phyloP scores from a whole-genome alignment of 1,140 invertebrate species.

The Drosophila willistoni region DNA sequence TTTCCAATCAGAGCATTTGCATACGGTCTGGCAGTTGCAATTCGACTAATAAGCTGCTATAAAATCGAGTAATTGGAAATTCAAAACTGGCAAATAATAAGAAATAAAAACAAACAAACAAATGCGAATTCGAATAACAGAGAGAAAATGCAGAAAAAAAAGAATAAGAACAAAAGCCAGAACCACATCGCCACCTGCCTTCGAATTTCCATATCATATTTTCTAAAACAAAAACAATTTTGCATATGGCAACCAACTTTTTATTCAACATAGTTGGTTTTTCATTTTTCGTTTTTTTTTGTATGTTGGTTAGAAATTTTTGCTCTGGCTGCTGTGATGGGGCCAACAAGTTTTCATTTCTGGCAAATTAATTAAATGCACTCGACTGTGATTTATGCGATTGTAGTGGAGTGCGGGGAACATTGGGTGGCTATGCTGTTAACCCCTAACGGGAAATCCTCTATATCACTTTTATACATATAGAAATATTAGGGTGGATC shows the following conservation, averaged over 20 bases:
- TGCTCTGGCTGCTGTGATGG: background rate
- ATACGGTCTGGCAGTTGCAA: conserved; percentile 43
- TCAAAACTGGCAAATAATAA: conserved; percentile 53
- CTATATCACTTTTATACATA: conserved; percentile 15
- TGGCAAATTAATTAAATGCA: conserved; percentile 64
- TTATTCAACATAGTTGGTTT: conserved; percentile 11
- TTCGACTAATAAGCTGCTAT: conserved; percentile 53
- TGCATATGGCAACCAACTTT: conserved; percentile 22
- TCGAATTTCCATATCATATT: conserved; percentile 10
- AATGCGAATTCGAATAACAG: background rate
- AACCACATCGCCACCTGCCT: conserved; percentile 24
- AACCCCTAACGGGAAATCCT: conserved; percentile 12
- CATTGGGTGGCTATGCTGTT: background rate
- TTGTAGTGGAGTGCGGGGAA: conserved; percentile 20
- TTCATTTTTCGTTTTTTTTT: conserved; percentile 23
- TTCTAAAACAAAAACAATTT: conserved; percentile 44
- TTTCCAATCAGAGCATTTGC: conserved; percentile 29
- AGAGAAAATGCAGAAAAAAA: conserved; percentile 19
- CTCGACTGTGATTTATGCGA: conserved; percentile 63
- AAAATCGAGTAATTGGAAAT: conserved; percentile 66
- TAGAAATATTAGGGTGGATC: conserved; percentile 29
- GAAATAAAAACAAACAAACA: conserved; percentile 52
- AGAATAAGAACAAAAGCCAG: conserved; percentile 21
- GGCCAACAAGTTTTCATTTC: conserved; percentile 40
- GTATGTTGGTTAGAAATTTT: conserved; percentile 20